Conservation (phyloP, 92 coral and sea anemone genomes). For the Actinostola sp. region DNA sequence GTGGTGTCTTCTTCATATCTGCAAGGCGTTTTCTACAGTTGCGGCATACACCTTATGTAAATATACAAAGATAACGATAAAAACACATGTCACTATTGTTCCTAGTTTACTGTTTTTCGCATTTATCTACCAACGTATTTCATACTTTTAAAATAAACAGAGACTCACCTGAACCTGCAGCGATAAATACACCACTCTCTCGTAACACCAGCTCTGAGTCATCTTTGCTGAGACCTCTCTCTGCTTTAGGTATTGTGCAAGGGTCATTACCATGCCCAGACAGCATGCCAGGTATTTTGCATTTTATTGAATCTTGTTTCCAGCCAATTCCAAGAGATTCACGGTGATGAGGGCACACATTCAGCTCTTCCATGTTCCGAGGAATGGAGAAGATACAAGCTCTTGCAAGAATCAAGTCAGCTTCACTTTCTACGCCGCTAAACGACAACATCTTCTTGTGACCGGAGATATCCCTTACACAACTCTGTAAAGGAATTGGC, state of each 20-base stretch:
- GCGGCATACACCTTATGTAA: not conserved
- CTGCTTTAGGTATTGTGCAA: constrained; percentile 22
- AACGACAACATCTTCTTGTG: constrained; percentile 3
- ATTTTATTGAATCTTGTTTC: constrained; percentile 15
- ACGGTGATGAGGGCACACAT: constrained; percentile 23
- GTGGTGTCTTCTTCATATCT: too few species aligned
- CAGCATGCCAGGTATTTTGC: constrained; percentile 6
- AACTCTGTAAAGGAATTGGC: not conserved
- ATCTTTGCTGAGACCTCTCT: constrained; percentile 23
- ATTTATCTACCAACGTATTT: not conserved
- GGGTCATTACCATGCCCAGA: constrained; percentile 6
- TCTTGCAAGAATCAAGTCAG: constrained; percentile 19
- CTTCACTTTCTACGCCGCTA: constrained; percentile 19
- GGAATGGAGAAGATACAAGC: constrained; percentile 19
- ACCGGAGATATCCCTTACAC: not conserved
- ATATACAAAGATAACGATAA: not conserved
- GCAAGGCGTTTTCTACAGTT: not conserved
- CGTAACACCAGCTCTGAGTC: constrained; percentile 20
- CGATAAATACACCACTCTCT: constrained; percentile 29
- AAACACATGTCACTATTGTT: not conserved
- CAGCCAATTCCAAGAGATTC: constrained; percentile 26
- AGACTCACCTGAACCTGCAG: constrained; percentile 30
- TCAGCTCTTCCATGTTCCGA: constrained; percentile 7
- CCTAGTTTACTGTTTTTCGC: not conserved
- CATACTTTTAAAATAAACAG: not conserved